Evolutionary conservation across 2,797 vertebrate genomes (phyloP), one percentile per base, ranked within the genome.

Genomic region (Valencia hispanica): DNA sequence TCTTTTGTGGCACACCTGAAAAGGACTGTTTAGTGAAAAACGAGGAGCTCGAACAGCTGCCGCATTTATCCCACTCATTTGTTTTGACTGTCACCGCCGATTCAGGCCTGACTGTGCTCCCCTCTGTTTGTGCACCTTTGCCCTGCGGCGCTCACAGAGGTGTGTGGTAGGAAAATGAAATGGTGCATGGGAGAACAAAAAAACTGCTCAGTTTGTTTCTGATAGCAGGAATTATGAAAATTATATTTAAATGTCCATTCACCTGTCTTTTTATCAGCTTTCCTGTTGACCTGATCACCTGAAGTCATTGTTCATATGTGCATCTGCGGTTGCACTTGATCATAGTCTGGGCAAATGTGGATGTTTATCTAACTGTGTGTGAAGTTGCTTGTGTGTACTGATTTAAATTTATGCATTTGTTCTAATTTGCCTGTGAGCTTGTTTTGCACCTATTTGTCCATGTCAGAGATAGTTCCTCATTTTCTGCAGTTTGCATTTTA

Each of bases 41-140:
- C 63, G 85, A 87, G 83, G 85, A 91, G 85, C 84, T 30, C 25
- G 76, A 90, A 79, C 89, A 91, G 86, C 87, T 88, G 89, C 79
- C 84, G 81, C 74, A 70, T 92, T 92, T 85, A 89, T 85, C 70
- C 63, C 70, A 27, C 79, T 83, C 79, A 80, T 89, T 90, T 91
- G 83, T 91, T 88, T 90, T 76, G 83, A 88, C 90, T 87, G 89
- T 81, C 88, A 66, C n/a, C 0, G 17, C 78, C 45, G 72, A 72
- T 81, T 85, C 85, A 83, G 82, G 80, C 71, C 79, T 71, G 80
- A 80, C 81, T 72, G 59, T 57, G 79, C 75, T 81, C 71, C 80
- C 79, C 57, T 84, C 55, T 87, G 84, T 88, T 89, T 84, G 83
- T 84, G 81, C 82, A 85, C 81, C 81, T 87, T 87, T 80, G 79